Evolutionary conservation across 64 coral and sea anemone species (phyloP).

Genomic region (Stichodactyla mertensii): DNA sequence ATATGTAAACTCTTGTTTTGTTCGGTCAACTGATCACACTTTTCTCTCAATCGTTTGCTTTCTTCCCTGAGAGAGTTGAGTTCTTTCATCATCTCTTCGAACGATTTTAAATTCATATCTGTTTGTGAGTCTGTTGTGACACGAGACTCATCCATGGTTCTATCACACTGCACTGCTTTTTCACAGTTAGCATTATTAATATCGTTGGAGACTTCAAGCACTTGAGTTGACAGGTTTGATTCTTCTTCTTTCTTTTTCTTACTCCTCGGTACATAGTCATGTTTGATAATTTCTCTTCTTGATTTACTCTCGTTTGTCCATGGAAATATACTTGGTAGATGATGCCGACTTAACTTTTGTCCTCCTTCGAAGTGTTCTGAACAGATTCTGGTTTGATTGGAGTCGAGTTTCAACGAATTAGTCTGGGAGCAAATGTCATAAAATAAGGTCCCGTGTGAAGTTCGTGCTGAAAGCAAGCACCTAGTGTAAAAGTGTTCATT

Average conservation of each 20-base stretch:
- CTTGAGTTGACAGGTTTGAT: no score
- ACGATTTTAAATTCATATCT: conserved; percentile 5
- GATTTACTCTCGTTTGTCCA: background rate
- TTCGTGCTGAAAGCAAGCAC: conserved; percentile 65
- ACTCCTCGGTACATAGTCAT: no score
- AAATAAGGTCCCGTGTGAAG: conserved; percentile 65
- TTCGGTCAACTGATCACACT: background rate
- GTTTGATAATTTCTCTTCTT: no score
- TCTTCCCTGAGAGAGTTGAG: conserved; percentile 1
- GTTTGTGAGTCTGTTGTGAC: conserved; percentile 15
- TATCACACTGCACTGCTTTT: no score
- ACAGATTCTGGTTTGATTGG: no score
- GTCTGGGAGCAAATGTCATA: conserved; percentile 69
- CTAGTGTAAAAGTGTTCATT: conserved; percentile 64
- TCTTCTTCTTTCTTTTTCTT: no score
- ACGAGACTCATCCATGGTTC: background rate
- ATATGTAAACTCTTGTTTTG: background rate
- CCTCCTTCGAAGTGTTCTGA: conserved; percentile 43
- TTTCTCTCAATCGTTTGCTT: no score
- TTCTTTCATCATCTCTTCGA: conserved; percentile 20
- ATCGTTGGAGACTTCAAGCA: no score
- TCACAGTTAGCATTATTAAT: no score
- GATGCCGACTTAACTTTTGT: background rate
- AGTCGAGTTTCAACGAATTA: no score
- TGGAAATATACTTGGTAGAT: background rate